These are phyloP conservation scores for Ceyx margarethae DNA, from an alignment of 2,113 vertebrate genomes.

Conservation along the genomic window DNA sequence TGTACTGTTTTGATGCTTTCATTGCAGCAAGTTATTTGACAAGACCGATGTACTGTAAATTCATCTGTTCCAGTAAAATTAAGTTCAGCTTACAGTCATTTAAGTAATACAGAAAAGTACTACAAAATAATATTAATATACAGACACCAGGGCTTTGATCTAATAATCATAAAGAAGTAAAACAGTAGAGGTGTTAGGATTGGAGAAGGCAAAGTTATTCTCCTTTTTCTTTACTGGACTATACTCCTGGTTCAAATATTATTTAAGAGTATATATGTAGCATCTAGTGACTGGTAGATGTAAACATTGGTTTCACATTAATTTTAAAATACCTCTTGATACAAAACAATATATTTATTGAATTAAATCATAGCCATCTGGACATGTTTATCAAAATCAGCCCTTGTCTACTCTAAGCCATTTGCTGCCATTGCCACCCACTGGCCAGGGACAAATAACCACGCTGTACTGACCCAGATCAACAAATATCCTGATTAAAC, in stretches of 20 bases:
- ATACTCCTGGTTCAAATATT: neutral
- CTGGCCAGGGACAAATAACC: constrained; percentile 54
- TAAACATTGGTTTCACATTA: constrained; percentile 29
- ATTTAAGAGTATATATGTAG: neutral
- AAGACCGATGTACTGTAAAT: neutral
- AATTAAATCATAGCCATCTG: constrained; percentile 66
- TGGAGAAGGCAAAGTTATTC: neutral
- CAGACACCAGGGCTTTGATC: neutral
- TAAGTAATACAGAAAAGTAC: neutral
- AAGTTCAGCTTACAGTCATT: neutral
- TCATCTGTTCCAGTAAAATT: constrained; percentile 13
- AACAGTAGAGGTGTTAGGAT: neutral
- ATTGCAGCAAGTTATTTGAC: constrained; percentile 38
- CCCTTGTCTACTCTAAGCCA: constrained; percentile 45
- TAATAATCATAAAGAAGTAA: neutral
- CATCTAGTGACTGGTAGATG: neutral
- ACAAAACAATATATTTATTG: constrained; percentile 37
- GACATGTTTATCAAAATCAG: constrained; percentile 65
- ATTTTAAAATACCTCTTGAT: constrained; percentile 17
- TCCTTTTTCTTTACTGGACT: neutral
- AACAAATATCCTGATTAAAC: constrained; percentile 63
- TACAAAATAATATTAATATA: neutral
- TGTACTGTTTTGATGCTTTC: constrained; percentile 69
- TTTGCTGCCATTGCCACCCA: constrained; percentile 67
- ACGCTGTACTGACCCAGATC: constrained; percentile 61